Percentiles rank a stretch among this genome's conserved stretches.
phyloP scores from a whole-genome alignment of 2,797 vertebrate species.

The Alfaro cultratus region DNA sequence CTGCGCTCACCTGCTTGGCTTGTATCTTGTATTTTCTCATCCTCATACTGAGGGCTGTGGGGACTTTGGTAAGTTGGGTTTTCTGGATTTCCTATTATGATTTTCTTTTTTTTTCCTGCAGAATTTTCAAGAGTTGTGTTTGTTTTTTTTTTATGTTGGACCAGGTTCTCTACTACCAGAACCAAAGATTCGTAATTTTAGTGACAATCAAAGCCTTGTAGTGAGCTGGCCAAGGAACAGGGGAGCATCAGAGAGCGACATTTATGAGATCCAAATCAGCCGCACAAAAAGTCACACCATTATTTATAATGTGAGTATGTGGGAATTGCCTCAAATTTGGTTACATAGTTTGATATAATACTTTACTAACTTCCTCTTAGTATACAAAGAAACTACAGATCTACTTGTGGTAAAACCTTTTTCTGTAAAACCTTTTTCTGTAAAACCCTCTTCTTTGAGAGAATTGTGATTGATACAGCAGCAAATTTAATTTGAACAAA shows the following conservation, averaged over 20 bases:
- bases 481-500: not conserved
- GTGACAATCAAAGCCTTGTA: conserved; percentile 37
- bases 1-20: conserved; percentile 23
- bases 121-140: not conserved
- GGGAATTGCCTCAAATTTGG: not conserved
- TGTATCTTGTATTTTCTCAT: conserved; percentile 23
- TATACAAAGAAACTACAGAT: not conserved
- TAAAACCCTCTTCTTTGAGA: not conserved
- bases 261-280: conserved; percentile 69
- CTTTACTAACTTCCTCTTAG: not conserved
- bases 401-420: not conserved
- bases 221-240: conserved; percentile 52
- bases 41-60: conserved; percentile 13
- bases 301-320: conserved; percentile 59
- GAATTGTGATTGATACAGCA: not conserved
- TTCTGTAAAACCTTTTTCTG: not conserved
- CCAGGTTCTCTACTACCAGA: conserved; percentile 22
- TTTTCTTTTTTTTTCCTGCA: not conserved
- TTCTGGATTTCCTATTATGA: not conserved
- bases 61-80: conserved; percentile 43
- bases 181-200: conserved; percentile 29
- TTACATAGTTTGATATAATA: not conserved
- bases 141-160: not conserved
- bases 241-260: conserved; percentile 1
- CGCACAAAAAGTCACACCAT: conserved; percentile 43